These are phyloP conservation scores for Notoglanidium macrostoma DNA, from an alignment of 2,797 vertebrate species.

Conservation along the genomic window DNA sequence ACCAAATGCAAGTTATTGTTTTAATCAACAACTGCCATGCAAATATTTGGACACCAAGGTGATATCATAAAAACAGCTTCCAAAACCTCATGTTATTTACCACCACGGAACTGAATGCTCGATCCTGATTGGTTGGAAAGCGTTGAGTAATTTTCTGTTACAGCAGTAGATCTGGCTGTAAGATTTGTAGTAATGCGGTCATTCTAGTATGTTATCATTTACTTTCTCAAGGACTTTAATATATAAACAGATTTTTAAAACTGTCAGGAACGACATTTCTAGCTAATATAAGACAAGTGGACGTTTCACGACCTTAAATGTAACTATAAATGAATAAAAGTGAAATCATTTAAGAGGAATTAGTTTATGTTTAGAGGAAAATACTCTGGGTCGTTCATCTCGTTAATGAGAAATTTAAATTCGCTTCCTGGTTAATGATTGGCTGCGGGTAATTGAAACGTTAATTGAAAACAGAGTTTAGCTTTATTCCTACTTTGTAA, in stretches of 20 bases:
- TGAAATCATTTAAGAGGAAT: neutral
- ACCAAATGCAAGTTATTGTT: neutral
- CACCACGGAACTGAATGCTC: neutral
- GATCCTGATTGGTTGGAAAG: neutral
- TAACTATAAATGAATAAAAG: neutral
- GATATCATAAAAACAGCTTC: neutral
- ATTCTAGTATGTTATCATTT: neutral
- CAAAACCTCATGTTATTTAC: neutral
- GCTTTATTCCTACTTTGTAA: neutral
- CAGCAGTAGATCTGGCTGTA: neutral
- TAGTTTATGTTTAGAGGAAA: too few species aligned
- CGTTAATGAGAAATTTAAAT: neutral
- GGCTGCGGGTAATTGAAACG: neutral
- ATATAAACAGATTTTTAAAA: too few species aligned
- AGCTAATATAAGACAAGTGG: neutral
- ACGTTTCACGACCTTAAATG: neutral
- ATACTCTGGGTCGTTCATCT: neutral
- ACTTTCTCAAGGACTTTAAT: neutral
- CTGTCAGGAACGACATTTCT: too few species aligned
- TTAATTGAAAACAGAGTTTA: neutral
- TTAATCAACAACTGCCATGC: neutral
- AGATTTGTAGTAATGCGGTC: neutral
- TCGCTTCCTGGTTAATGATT: neutral
- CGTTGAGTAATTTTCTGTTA: neutral
- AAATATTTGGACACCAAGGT: neutral